Evolutionary conservation across 2,113 vertebrate genomes (phyloP), one percentile per base, ranked within the genome.

Genomic region (Orthonyx spaldingii): DNA sequence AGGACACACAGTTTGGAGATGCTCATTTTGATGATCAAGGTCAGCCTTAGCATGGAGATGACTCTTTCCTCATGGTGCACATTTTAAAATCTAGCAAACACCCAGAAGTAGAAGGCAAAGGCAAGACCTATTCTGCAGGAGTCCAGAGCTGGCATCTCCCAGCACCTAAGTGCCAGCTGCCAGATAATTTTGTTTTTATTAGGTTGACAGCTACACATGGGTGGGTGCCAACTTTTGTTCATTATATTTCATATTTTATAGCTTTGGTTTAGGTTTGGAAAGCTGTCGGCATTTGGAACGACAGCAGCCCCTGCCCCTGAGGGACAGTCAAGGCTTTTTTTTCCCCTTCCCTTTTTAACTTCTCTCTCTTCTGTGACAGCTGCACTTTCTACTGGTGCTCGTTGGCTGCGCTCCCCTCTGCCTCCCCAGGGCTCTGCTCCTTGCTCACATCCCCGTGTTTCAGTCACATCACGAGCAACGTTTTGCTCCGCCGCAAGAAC

Each of bases 171-270:
- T 97, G 93, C 96, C 97, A 97, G 96, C 96, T 97, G 97, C 96
- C 96, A 97, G 90, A 97, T 94, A 97, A 96, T 97, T 96, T 96
- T 97, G 93, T 97, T 97, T 97, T 97, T 94, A 97, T 97, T 96
- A 97, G 96, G 91, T 35, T 97, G 96, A 96, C 97, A 97, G 95
- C 82, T 97, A 93, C 91, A 90, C 94, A 94, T 97, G 97, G 96
- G 94, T 75, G 56, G 74, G 72, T 97, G 96, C 97, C 97, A 97
- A 97, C 66, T 97, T 97, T 94, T 94, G 71, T 97, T 96, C 97
- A 94, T 97, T 97, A 96, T 95, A 96, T 97, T 97, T 97, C 97
- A 96, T 96, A 97, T 93, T 97, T 97, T 97, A 97, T 96, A 95
- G 96, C 96, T 93, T 96, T 80, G 93, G 94, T 94, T 96, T 95